Percentiles rank a stretch among this genome's conserved stretches.
phyloP scores from a whole-genome alignment of 2,113 vertebrate genomes.

The Bungarus multicinctus region DNA sequence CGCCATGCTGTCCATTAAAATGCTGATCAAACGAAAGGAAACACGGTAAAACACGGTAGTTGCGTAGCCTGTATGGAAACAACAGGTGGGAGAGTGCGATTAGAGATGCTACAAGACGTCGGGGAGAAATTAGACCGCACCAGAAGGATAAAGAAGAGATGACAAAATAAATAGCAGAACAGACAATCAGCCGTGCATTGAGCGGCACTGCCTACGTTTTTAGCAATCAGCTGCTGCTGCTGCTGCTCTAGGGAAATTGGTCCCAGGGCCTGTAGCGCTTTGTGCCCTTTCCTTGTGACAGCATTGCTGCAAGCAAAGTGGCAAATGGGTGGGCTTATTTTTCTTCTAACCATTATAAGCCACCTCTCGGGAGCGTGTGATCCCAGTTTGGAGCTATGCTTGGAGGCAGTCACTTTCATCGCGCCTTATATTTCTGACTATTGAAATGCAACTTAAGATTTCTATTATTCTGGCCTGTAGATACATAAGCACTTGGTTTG shows the following conservation, averaged over 20 bases:
- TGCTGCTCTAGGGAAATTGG: not conserved
- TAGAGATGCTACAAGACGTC: not conserved
- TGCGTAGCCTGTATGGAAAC: not conserved
- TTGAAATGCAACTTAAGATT: not conserved
- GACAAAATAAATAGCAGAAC: not conserved
- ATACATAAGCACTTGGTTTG: no score
- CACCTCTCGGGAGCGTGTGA: not conserved
- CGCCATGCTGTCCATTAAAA: not conserved
- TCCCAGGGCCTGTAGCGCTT: not conserved
- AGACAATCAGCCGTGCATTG: not conserved
- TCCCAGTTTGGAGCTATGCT: not conserved
- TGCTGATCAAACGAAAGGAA: slow-evolving; percentile 2
- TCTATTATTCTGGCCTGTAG: no score
- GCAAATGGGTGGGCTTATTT: not conserved
- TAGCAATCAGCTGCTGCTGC: not conserved
- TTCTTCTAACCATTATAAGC: not conserved
- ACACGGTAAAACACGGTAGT: not conserved
- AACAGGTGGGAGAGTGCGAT: not conserved
- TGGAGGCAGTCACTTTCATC: no score
- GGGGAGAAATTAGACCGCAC: not conserved
- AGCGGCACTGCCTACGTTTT: not conserved
- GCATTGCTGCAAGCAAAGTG: not conserved
- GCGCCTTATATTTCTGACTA: not conserved
- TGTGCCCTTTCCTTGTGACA: not conserved
- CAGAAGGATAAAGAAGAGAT: not conserved